Evolutionary conservation across 2,113 vertebrate genomes (phyloP), one percentile per base, ranked within the genome.

Genomic region (Ophiodon elongatus): DNA sequence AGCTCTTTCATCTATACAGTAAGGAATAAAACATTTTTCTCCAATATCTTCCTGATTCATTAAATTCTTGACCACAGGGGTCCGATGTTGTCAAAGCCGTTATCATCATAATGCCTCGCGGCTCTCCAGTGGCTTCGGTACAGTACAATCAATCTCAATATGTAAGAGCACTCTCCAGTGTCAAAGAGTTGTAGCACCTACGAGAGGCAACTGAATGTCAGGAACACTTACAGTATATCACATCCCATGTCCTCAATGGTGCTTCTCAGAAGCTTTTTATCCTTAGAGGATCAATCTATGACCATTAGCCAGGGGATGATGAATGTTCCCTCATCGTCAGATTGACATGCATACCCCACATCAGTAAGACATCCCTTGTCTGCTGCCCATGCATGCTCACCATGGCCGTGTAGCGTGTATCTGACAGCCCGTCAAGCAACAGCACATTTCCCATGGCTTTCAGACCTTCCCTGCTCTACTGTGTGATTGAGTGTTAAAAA

Each of bases 281-380:
- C 83, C 84, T 82, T 75, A 43, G 85, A 87, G 77, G 85, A 91
- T 94, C 89, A 89, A 93, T 95, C 91, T 87, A 70, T 31, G 59
- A 75, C 70, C 83, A 71, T 92, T 92, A 92, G 85, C 29, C 52
- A 57, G 82, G 73, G 57, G 59, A 81, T 94, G 94, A 95, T 90
- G 82, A 92, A 95, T 91, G 88, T 75, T 85, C 41, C 54, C 78
- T 67, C 72, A 75, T 84, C 29, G 37, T 83, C 80, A 75, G 75
- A 89, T 87, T 91, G 93, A 91, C 93, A 73, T 83, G 68, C 68
- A 75, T 85, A 81, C 88, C 80, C 75, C 41, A 80, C 76, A 80
- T 76, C 73, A 84, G 73, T 59, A 33, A 62, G 73, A 84, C 67
- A 71, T 82, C 67, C 29, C 80, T 67, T 23, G 80, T 59, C 78